These are phyloP conservation scores for Patiria pectinifera DNA, from an alignment of 53 echinoderm and acorn worm genomes.

Conservation along the genomic window DNA sequence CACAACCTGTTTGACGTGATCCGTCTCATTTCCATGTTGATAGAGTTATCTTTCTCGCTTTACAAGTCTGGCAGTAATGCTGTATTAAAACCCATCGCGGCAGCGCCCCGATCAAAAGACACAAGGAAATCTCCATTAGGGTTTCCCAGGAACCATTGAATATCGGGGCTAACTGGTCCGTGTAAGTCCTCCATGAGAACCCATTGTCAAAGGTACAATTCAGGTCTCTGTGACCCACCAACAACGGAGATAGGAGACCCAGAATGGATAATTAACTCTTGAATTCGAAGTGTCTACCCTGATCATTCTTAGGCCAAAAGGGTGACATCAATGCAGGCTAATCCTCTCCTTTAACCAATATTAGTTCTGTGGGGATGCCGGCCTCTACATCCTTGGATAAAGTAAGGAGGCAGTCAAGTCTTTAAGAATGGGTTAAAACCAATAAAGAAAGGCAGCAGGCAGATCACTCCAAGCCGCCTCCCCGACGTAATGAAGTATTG, in stretches of 20 bases:
- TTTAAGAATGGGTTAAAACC: conserved; percentile 28
- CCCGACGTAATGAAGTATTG: conserved; percentile 30
- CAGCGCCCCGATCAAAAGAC: conserved; percentile 30
- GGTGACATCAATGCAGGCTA: conserved; percentile 46
- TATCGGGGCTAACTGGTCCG: conserved; percentile 27
- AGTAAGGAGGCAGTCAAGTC: not conserved
- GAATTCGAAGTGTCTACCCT: conserved; percentile 44
- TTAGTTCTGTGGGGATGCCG: conserved; percentile 36
- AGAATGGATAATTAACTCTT: conserved; percentile 46
- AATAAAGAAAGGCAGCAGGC: conserved; percentile 6
- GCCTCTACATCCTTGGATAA: not conserved
- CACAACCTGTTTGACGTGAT: conserved; percentile 25
- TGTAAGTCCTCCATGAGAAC: conserved; percentile 6
- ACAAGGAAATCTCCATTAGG: conserved; percentile 4
- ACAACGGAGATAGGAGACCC: conserved; percentile 22
- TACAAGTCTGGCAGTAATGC: conserved; percentile 33
- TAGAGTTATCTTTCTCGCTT: conserved; percentile 58
- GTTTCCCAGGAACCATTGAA: not conserved
- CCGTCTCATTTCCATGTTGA: conserved; percentile 65
- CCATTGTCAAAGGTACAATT: conserved; percentile 23
- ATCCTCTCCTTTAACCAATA: conserved; percentile 54
- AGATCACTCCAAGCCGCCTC: not conserved
- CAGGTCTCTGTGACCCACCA: conserved; percentile 18
- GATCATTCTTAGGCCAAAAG: conserved; percentile 42
- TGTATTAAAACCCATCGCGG: conserved; percentile 24